A percentile compares a stretch with the other conserved stretches of the same genome.
These are phyloP conservation scores for Cryptotis parvus DNA, from an alignment of 2,113 vertebrate genomes.

Conservation along the genomic window DNA sequence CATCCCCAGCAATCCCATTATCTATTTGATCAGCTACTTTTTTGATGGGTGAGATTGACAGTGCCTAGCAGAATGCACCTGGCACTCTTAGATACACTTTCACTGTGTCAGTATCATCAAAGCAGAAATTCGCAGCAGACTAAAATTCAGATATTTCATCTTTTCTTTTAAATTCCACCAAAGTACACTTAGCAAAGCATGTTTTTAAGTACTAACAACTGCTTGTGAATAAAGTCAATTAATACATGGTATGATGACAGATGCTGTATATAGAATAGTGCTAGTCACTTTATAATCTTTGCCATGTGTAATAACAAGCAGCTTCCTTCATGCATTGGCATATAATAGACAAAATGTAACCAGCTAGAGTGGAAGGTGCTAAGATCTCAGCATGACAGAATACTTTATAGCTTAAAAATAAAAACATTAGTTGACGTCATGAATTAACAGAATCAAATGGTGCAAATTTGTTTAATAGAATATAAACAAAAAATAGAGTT, in stretches of 20 bases:
- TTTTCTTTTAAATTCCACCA: background rate
- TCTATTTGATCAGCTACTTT: too few species aligned
- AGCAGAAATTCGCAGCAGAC: too few species aligned
- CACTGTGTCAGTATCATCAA: too few species aligned
- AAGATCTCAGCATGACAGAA: background rate
- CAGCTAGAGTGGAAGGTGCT: rapidly evolving
- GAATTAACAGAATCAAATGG: background rate
- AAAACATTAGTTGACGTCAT: background rate
- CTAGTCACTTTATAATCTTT: background rate
- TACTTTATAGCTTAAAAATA: background rate
- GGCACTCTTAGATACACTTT: too few species aligned
- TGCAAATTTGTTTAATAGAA: background rate
- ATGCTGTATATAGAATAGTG: background rate
- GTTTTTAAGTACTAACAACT: too few species aligned
- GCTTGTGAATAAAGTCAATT: background rate
- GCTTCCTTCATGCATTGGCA: rapidly evolving
- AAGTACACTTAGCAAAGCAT: background rate
- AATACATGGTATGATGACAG: rapidly evolving
- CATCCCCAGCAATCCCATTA: too few species aligned
- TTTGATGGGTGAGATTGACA: too few species aligned
- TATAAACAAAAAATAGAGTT: background rate
- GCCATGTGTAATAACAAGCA: background rate
- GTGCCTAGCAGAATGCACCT: too few species aligned
- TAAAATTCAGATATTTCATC: background rate
- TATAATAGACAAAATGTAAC: background rate